Percentiles rank a stretch among this genome's conserved stretches.
Evolutionary conservation across 2,888 invertebrate genomes (phyloP).

Genomic region (Sussaba pulchella): DNA sequence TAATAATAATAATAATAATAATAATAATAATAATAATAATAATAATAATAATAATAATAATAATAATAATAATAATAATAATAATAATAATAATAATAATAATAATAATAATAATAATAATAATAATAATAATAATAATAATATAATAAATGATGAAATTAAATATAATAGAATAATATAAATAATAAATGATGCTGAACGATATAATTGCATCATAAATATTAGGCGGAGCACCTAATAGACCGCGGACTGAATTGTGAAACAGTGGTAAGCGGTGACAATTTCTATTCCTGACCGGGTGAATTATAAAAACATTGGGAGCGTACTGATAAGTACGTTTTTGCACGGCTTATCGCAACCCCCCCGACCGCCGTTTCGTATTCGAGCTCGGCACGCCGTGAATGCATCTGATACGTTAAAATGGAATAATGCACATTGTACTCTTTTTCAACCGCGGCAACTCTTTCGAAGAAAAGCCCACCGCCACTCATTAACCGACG

Average conservation of each 20-base stretch:
- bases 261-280: slow-evolving; percentile 38
- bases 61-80: too few relatives aligned
- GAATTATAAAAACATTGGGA: slow-evolving; percentile 49
- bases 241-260: slow-evolving; percentile 15
- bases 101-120: not conserved
- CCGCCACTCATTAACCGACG: slow-evolving; percentile 29
- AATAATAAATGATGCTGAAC: too few relatives aligned
- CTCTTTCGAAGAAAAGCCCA: slow-evolving; percentile 45
- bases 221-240: not conserved
- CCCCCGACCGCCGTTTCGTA: slow-evolving; percentile 15
- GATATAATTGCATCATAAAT: not conserved
- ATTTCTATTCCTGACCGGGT: slow-evolving; percentile 42
- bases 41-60: not conserved
- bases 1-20: not conserved
- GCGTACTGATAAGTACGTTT: slow-evolving; percentile 54
- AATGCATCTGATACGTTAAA: slow-evolving; percentile 59
- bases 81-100: too few relatives aligned
- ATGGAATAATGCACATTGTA: slow-evolving; percentile 51
- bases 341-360: slow-evolving; percentile 49
- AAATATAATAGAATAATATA: not conserved
- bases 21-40: not conserved
- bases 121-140: not conserved
- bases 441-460: slow-evolving; percentile 9
- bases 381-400: slow-evolving; percentile 53
- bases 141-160: not conserved